These are phyloP conservation scores for Zelleria hepariella DNA, from an alignment of 2,888 invertebrate genomes.

Conservation along the genomic window DNA sequence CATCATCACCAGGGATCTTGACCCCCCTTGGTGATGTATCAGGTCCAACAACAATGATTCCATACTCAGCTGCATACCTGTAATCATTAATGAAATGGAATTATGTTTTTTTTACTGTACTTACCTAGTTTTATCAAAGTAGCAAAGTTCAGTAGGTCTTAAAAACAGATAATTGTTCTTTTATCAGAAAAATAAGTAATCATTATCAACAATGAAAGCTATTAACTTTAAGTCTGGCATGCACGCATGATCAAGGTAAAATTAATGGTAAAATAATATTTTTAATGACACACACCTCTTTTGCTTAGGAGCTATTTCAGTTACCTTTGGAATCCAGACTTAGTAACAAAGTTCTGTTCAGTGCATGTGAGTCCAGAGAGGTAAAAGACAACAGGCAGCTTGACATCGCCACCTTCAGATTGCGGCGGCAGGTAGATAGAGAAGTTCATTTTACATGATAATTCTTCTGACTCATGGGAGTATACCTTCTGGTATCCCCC, in stretches of 20 bases:
- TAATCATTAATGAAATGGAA: no score
- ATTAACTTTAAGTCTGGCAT: no score
- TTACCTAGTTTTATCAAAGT: not conserved
- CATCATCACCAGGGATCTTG: constrained; percentile 92
- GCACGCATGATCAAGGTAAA: no score
- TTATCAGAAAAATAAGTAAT: no score
- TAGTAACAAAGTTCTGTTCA: constrained; percentile 95
- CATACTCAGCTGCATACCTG: constrained; percentile 86
- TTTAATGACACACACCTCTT: no score
- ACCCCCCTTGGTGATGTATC: constrained; percentile 96
- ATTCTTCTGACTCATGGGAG: constrained; percentile 81
- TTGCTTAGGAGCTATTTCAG: no score
- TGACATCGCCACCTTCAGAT: constrained; percentile 71
- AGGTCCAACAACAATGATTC: constrained; percentile 90
- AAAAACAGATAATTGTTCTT: no score
- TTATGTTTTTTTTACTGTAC: not conserved
- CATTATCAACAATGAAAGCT: no score
- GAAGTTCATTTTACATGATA: constrained; percentile 94
- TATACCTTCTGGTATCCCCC: constrained; percentile 90
- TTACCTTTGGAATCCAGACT: constrained; percentile 92
- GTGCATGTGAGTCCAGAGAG: constrained; percentile 94
- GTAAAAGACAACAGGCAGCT: constrained; percentile 89
- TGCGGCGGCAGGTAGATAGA: constrained; percentile 91
- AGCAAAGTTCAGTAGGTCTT: not conserved
- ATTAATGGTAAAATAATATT: no score